Conservation (phyloP, 2,113 vertebrate species). For the Toxostoma redivivum region DNA sequence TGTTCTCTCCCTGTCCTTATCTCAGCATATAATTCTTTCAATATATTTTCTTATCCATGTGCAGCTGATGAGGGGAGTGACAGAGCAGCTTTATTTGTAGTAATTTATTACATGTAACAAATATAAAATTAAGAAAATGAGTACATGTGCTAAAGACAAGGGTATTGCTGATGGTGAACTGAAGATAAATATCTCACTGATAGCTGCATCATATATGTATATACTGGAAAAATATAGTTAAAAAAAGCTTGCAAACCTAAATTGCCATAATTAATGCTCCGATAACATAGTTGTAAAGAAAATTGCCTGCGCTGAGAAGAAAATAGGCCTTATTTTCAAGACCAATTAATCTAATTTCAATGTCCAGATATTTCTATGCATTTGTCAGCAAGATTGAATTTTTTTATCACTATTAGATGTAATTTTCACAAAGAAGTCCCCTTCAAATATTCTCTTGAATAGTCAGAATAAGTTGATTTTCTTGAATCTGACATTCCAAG, state of each 20-base stretch:
- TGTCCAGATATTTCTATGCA: neutral
- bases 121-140: neutral
- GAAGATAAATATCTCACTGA: neutral
- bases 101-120: neutral
- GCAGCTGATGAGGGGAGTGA: neutral
- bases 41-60: neutral
- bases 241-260: neutral
- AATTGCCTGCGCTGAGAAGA: neutral
- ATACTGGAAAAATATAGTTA: neutral
- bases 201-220: neutral
- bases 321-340: neutral
- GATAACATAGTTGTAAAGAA: neutral
- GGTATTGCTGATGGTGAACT: neutral
- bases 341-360: neutral
- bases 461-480: neutral
- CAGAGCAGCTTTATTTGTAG: neutral
- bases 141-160: neutral
- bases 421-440: neutral
- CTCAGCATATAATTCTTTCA: rapidly evolving
- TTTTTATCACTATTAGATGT: neutral
- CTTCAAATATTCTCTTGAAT: neutral
- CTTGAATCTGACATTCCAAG: neutral
- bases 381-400: neutral
- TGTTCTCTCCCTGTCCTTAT: neutral
- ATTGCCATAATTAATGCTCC: neutral